Percentiles rank a stretch among this genome's conserved stretches.
These are phyloP conservation scores for Mormoops blainvillei DNA, from an alignment of 2,113 vertebrate species.

Conservation along the genomic window DNA sequence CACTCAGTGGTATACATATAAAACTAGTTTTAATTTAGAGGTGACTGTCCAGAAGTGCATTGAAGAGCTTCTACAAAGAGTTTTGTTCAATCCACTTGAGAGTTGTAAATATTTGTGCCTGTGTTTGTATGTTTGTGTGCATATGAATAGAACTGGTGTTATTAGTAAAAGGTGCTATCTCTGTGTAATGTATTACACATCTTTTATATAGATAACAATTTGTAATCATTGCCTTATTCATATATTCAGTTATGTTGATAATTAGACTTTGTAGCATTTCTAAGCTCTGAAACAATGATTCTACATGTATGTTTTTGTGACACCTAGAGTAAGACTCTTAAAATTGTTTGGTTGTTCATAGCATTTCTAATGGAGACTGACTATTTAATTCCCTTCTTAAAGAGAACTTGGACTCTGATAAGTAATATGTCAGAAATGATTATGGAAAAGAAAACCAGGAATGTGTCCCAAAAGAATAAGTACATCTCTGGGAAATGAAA, in stretches of 20 bases:
- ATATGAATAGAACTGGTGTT: neutral
- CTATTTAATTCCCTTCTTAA: slow-evolving; percentile 66
- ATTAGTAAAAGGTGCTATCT: slow-evolving; percentile 27
- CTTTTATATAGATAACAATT: neutral
- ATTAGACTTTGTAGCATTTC: slow-evolving; percentile 19
- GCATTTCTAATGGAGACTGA: slow-evolving; percentile 64
- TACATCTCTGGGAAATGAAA: slow-evolving; percentile 56
- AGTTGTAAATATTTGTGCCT: neutral
- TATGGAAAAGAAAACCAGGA: slow-evolving; percentile 65
- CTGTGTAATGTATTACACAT: neutral
- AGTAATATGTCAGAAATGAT: slow-evolving; percentile 67
- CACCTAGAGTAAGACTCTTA: slow-evolving; percentile 37
- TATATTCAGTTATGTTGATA: slow-evolving; percentile 22
- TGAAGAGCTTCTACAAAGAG: neutral
- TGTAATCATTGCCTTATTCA: neutral
- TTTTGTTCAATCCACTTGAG: neutral
- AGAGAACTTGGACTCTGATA: slow-evolving; percentile 59
- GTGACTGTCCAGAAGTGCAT: neutral
- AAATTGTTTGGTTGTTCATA: slow-evolving; percentile 26
- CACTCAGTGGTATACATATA: slow-evolving; percentile 56
- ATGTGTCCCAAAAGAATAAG: slow-evolving; percentile 50
- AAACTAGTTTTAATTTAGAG: slow-evolving; percentile 47
- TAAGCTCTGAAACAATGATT: slow-evolving; percentile 25
- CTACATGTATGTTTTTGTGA: neutral
- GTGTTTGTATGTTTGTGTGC: neutral